Conservation (phyloP, 2,888 invertebrate genomes). For the Noctua comes region DNA sequence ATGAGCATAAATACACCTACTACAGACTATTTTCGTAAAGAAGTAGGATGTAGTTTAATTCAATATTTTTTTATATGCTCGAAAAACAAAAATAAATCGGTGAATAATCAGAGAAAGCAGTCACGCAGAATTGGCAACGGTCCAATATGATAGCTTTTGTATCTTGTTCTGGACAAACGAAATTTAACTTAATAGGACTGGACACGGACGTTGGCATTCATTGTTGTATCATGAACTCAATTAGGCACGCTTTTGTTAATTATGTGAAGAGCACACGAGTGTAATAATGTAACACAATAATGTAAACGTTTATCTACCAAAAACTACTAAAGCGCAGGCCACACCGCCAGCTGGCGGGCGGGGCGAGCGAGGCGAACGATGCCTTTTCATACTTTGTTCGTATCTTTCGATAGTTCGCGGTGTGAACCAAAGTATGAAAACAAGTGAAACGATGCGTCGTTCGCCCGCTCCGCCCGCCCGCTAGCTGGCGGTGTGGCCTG, state of each 20-base stretch:
- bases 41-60: slow-evolving; percentile 23
- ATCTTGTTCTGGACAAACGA: slow-evolving; percentile 59
- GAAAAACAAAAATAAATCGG: slow-evolving; percentile 74
- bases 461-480: too few species aligned
- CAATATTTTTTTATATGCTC: slow-evolving; percentile 30
- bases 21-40: slow-evolving; percentile 26
- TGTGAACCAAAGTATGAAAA: too few species aligned
- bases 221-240: slow-evolving; percentile 40
- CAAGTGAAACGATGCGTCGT: too few species aligned
- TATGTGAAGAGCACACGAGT: slow-evolving; percentile 31
- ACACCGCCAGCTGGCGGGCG: too few species aligned
- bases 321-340: too few species aligned
- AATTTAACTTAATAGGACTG: slow-evolving; percentile 61
- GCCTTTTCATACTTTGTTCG: too few species aligned
- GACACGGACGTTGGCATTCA: slow-evolving; percentile 37
- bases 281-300: slow-evolving; percentile 22
- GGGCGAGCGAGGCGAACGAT: too few species aligned
- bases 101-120: slow-evolving; percentile 75
- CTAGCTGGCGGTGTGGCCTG: too few species aligned
- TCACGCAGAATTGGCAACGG: slow-evolving; percentile 70
- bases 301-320: neutral
- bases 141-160: slow-evolving; percentile 72
- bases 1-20: slow-evolving; percentile 5
- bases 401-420: too few species aligned
- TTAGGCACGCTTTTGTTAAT: slow-evolving; percentile 48